Percentiles rank a stretch among this genome's conserved stretches.
Conservation (phyloP, 2,797 vertebrate genomes). For the Pseudochirops corinnae region DNA sequence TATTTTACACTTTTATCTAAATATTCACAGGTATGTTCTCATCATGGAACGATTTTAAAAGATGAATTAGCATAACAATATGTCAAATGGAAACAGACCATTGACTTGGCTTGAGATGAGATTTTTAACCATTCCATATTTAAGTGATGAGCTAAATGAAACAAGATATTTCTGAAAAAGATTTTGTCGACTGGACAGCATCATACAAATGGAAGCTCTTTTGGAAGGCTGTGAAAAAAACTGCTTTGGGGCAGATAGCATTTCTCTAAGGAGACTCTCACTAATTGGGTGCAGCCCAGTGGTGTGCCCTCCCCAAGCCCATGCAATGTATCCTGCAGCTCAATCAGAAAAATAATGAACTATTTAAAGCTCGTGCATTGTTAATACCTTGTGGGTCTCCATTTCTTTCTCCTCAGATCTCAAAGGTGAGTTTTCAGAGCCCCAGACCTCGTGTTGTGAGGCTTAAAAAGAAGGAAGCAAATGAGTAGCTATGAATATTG, state of each 20-base stretch:
- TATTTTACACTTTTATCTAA: slow-evolving; percentile 88
- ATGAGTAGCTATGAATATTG: neutral
- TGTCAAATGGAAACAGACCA: slow-evolving; percentile 81
- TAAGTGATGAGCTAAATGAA: neutral
- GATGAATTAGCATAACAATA: slow-evolving; percentile 81
- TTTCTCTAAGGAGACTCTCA: neutral
- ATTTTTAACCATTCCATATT: slow-evolving; percentile 74
- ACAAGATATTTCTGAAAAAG: neutral
- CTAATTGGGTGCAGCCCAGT: neutral
- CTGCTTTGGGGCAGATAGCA: neutral
- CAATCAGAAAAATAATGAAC: neutral
- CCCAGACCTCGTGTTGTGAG: too few species aligned
- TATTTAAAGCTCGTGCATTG: neutral
- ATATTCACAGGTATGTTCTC: slow-evolving; percentile 88
- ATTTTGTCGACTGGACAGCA: neutral
- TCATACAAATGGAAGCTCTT: neutral
- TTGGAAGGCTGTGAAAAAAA: neutral
- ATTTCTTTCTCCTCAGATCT: neutral
- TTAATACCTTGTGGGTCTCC: neutral
- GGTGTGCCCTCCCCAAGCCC: neutral
- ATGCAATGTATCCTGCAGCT: neutral
- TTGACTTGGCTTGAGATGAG: slow-evolving; percentile 83
- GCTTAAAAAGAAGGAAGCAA: neutral
- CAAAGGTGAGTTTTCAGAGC: neutral
- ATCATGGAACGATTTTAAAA: slow-evolving; percentile 81